These are phyloP conservation scores for Drosophila bocki DNA, from an alignment of 1,140 invertebrate genomes.

Conservation along the genomic window DNA sequence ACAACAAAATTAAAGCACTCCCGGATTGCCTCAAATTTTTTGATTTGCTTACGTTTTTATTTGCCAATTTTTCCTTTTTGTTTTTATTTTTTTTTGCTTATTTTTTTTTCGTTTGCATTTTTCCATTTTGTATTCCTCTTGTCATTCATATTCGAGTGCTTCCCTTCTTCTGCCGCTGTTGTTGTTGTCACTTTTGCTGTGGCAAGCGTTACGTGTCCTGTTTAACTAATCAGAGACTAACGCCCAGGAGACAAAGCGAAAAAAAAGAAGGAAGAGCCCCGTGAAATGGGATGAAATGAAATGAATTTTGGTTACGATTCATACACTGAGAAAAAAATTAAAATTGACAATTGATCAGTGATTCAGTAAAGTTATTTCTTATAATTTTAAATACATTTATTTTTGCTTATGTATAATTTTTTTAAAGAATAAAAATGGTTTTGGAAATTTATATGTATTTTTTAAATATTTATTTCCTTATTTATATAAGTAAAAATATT, in stretches of 20 bases:
- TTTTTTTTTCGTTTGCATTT: conserved; percentile 19
- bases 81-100: conserved; percentile 3
- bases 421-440: not conserved
- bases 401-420: not conserved
- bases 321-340: not conserved
- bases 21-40: conserved; percentile 33
- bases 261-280: conserved; percentile 26
- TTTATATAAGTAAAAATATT: no score
- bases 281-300: conserved; percentile 43
- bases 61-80: conserved; percentile 23
- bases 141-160: conserved; percentile 70
- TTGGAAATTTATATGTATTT: no score
- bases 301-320: conserved; percentile 24
- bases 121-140: conserved; percentile 48
- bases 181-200: conserved; percentile 70
- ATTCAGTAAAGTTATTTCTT: not conserved
- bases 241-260: conserved; percentile 20
- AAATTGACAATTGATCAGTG: not conserved
- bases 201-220: conserved; percentile 75
- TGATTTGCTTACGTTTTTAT: conserved; percentile 53
- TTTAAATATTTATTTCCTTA: no score
- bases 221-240: conserved; percentile 64
- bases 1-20: conserved; percentile 1
- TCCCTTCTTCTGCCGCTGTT: conserved; percentile 16
- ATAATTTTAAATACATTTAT: not conserved